Conservation (phyloP, 92 coral and sea anemone genomes). For the Muricea muricata region DNA sequence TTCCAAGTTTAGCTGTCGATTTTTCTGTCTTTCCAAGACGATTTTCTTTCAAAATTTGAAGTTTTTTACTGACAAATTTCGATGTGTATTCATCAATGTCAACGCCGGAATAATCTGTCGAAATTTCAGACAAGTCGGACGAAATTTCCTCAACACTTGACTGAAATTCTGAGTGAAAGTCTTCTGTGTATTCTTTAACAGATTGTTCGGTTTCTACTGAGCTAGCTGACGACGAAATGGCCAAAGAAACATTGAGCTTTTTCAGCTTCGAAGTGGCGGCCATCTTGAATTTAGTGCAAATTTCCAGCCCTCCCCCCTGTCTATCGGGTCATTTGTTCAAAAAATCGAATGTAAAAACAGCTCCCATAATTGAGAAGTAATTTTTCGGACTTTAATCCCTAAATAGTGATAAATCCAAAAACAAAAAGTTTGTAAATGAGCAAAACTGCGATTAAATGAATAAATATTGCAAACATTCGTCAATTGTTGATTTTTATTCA, state of each 20-base stretch:
- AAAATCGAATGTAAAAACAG: too few relatives aligned
- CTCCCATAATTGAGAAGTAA: too few relatives aligned
- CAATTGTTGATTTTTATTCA: too few relatives aligned
- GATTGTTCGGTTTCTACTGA: not conserved
- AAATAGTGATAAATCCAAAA: too few relatives aligned
- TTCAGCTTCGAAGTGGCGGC: not conserved
- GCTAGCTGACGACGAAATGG: conserved; percentile 1
- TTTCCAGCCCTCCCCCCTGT: too few relatives aligned
- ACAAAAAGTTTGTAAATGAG: too few relatives aligned
- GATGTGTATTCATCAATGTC: not conserved
- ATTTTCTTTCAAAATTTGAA: conserved; percentile 19
- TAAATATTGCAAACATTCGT: too few relatives aligned
- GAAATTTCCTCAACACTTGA: not conserved
- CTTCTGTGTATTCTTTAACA: conserved; percentile 9
- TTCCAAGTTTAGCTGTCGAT: not conserved
- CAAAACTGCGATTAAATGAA: too few relatives aligned
- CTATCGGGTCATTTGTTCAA: too few relatives aligned
- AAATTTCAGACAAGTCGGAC: not conserved
- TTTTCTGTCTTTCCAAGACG: not conserved
- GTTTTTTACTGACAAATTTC: not conserved
- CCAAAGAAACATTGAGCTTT: not conserved
- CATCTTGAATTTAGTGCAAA: conserved; percentile 17
- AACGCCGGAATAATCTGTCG: not conserved
- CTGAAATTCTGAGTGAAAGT: not conserved
- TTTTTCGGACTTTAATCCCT: too few relatives aligned